phyloP scores from a whole-genome alignment of 1,140 invertebrate genomes.

The Trichoplusia ni region DNA sequence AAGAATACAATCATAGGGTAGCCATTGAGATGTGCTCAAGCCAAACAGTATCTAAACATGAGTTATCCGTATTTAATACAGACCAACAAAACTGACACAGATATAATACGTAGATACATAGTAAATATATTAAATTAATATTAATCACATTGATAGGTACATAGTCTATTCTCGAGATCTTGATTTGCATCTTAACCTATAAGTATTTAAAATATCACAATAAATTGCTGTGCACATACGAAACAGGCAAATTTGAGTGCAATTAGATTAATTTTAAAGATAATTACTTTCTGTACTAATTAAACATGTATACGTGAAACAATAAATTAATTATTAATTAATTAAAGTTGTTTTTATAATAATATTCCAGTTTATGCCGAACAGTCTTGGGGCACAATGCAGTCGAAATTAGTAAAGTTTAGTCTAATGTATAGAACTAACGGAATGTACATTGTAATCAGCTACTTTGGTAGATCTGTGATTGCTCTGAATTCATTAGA shows the following conservation, averaged over 20 bases:
- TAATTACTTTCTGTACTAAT: conserved; percentile 58
- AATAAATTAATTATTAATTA: conserved; percentile 42
- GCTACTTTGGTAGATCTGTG: neutral
- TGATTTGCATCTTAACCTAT: conserved; percentile 78
- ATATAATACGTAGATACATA: conserved; percentile 42
- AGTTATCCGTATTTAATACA: conserved; percentile 62
- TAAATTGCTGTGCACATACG: conserved; percentile 81
- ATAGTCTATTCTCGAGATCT: conserved; percentile 73
- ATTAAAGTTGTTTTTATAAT: conserved; percentile 34
- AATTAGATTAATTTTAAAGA: conserved; percentile 74
- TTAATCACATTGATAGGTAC: conserved; percentile 72
- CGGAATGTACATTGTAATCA: neutral
- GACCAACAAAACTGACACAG: conserved; percentile 42
- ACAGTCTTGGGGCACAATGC: conserved; percentile 24
- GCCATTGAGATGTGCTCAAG: conserved; percentile 34
- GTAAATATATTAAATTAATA: conserved; percentile 62
- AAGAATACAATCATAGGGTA: conserved; percentile 8
- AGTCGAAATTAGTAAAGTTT: neutral
- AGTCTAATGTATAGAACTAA: neutral
- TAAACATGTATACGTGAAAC: conserved; percentile 64
- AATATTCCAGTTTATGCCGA: conserved; percentile 32
- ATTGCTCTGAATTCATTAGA: conserved; percentile 36
- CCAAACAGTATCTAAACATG: conserved; percentile 38
- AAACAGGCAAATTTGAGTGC: conserved; percentile 81
- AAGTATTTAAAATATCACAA: conserved; percentile 81